Evolutionary conservation across 1,140 invertebrate genomes (phyloP).

Genomic region (Melipona quadrifasciata): DNA sequence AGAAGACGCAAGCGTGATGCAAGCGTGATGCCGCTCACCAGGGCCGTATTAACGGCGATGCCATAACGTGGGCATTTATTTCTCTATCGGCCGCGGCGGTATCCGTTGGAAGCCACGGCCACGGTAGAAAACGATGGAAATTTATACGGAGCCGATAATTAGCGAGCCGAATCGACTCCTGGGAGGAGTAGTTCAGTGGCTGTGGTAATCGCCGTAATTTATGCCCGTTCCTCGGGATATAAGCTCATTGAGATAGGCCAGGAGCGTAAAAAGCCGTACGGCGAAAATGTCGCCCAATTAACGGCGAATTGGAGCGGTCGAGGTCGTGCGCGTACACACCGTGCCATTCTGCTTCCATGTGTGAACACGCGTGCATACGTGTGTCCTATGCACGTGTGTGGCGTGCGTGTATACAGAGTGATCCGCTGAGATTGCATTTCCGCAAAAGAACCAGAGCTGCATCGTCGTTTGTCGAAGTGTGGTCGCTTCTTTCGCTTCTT

Average conservation of each 20-base stretch:
- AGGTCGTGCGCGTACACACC: conserved; percentile 60
- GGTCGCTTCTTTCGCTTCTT: background rate
- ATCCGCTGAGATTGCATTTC: conserved; percentile 9
- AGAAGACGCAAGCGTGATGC: background rate
- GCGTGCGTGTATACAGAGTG: conserved; percentile 25
- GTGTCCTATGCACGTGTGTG: background rate
- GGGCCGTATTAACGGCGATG: conserved; percentile 57
- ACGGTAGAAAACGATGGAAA: conserved; percentile 64
- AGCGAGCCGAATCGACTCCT: conserved; percentile 67
- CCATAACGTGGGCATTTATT: conserved; percentile 67
- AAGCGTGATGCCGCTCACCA: conserved; percentile 44
- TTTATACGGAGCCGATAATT: conserved; percentile 73
- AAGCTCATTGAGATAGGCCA: conserved; percentile 75
- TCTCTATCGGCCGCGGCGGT: conserved; percentile 67
- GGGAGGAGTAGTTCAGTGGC: conserved; percentile 60
- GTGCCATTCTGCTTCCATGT: background rate
- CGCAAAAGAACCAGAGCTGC: background rate
- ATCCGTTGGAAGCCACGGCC: conserved; percentile 53
- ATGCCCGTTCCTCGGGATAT: conserved; percentile 65
- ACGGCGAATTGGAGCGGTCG: conserved; percentile 78
- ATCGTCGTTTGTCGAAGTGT: background rate
- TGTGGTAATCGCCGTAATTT: conserved; percentile 78
- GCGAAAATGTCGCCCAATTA: conserved; percentile 80
- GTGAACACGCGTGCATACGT: conserved; percentile 18
- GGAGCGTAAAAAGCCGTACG: conserved; percentile 75